Percentiles rank a stretch among this genome's conserved stretches.
Conservation (phyloP, 92 coral and sea anemone genomes). For the Heteractis magnifica region DNA sequence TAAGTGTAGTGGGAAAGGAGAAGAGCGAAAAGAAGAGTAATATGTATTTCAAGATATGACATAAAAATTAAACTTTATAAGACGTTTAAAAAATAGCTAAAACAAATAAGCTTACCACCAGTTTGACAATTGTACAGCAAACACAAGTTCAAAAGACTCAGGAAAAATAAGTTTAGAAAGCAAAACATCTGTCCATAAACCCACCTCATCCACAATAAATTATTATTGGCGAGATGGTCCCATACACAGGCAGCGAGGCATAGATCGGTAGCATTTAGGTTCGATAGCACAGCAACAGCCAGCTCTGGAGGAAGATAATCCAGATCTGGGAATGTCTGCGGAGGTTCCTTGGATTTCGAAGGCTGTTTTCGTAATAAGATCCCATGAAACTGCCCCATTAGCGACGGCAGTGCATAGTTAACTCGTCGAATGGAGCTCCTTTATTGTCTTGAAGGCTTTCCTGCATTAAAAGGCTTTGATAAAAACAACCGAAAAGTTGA, state of each 20-base stretch:
- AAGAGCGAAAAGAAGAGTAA: background rate
- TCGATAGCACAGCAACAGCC: slow-evolving; percentile 87
- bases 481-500: background rate
- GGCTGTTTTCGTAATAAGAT: slow-evolving; percentile 62
- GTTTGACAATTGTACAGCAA: background rate
- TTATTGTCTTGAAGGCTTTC: background rate
- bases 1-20: background rate
- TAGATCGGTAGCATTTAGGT: slow-evolving; percentile 94
- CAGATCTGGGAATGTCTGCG: slow-evolving; percentile 86
- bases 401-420: slow-evolving; percentile 60
- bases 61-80: background rate
- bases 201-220: slow-evolving; percentile 95
- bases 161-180: background rate
- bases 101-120: background rate
- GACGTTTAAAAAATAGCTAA: background rate
- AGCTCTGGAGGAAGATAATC: slow-evolving; percentile 90
- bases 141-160: background rate
- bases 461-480: background rate
- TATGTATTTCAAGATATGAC: background rate
- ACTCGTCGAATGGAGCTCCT: background rate
- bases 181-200: background rate
- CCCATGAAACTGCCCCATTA: slow-evolving; percentile 84
- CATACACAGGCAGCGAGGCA: slow-evolving; percentile 98
- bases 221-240: slow-evolving; percentile 89
- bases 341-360: slow-evolving; percentile 31